phyloP scores from a whole-genome alignment of 1,140 invertebrate genomes.

The Platyscapa corneri region DNA sequence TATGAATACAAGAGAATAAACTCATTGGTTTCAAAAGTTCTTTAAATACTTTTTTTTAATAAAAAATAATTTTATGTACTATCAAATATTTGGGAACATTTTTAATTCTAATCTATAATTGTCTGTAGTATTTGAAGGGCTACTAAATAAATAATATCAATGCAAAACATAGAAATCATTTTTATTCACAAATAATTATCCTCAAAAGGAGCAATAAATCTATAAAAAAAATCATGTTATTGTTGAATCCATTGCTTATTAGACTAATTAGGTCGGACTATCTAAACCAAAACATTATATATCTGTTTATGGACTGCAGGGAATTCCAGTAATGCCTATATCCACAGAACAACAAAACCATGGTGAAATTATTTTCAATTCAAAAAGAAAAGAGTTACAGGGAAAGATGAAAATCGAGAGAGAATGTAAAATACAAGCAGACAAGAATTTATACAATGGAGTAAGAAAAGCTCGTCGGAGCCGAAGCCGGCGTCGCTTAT shows the following conservation, averaged over 20 bases:
- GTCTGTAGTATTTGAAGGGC: too few relatives aligned
- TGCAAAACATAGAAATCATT: too few relatives aligned
- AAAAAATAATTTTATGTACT: too few relatives aligned
- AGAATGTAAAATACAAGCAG: not conserved
- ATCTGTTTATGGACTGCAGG: not conserved
- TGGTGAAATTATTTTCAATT: constrained; percentile 1
- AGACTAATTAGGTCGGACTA: not conserved
- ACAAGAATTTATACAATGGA: not conserved
- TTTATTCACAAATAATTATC: not conserved
- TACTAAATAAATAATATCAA: too few relatives aligned
- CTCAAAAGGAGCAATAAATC: not conserved
- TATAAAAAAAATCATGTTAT: not conserved
- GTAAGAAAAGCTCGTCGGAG: not conserved
- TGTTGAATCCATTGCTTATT: constrained; percentile 8
- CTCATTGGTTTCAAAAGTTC: too few relatives aligned
- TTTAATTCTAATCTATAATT: too few relatives aligned
- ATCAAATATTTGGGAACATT: too few relatives aligned
- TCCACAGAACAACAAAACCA: not conserved
- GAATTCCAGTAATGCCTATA: too few relatives aligned
- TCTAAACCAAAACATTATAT: not conserved
- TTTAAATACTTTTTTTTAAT: too few relatives aligned
- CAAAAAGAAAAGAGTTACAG: not conserved
- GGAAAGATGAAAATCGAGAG: not conserved
- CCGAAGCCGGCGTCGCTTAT: not conserved
- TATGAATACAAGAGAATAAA: too few relatives aligned